phyloP scores from a whole-genome alignment of 2,113 vertebrate genomes.

The human (Homo sapiens) region GRCh38 chr11:56468501-56469000 shows the following conservation, averaged over 20 bases:
- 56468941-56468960: background rate
- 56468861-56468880: background rate
- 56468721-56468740: background rate
- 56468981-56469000: background rate
- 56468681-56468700: background rate
- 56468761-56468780: background rate
- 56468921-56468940: fast-evolving
- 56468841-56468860: background rate
- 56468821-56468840: background rate
- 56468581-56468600: background rate
- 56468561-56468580: background rate
- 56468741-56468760: background rate
- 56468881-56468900: background rate
- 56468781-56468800: background rate
- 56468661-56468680: background rate
- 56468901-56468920: background rate
- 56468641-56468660: background rate
- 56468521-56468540: background rate
- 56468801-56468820: background rate
- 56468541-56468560: background rate
- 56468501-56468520: background rate
- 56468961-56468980: background rate
- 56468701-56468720: background rate
- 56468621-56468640: background rate
- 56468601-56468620: background rate